These are phyloP conservation scores for Tetrapedia diversipes DNA, from an alignment of 2,888 invertebrate genomes.

Conservation along the genomic window DNA sequence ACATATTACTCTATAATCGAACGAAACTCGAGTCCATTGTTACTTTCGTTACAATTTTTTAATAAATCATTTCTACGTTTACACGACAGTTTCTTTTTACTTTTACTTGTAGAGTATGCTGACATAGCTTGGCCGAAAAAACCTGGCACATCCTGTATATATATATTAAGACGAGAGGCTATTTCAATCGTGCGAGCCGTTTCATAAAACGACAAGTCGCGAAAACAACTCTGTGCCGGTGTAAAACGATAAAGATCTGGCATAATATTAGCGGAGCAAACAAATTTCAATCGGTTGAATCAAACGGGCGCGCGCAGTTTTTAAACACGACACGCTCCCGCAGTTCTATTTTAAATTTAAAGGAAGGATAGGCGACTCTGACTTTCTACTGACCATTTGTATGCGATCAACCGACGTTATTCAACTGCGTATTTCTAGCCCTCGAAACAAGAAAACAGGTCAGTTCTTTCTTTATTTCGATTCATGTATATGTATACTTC, in stretches of 20 bases:
- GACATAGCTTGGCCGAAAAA: too few species aligned
- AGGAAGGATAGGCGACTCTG: background rate
- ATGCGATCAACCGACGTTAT: background rate
- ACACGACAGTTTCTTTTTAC: too few species aligned
- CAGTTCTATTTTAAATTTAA: slow-evolving; percentile 12
- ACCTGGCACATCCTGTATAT: too few species aligned
- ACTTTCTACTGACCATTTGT: slow-evolving; percentile 4
- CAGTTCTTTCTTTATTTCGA: too few species aligned
- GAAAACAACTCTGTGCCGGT: slow-evolving; percentile 2
- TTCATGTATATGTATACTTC: too few species aligned
- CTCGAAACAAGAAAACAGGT: too few species aligned
- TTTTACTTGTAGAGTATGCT: too few species aligned
- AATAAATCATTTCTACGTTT: too few species aligned
- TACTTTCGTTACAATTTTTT: too few species aligned
- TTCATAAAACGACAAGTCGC: slow-evolving; percentile 21
- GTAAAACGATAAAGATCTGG: slow-evolving; percentile 5
- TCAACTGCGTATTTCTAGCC: background rate
- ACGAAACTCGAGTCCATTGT: too few species aligned
- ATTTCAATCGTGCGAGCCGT: background rate
- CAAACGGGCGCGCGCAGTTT: background rate
- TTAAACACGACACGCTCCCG: slow-evolving; percentile 1
- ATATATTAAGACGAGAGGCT: too few species aligned
- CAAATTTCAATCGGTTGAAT: slow-evolving; percentile 14
- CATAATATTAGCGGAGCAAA: slow-evolving; percentile 11
- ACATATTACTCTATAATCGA: too few species aligned